A percentile compares a stretch with the other conserved stretches of the same genome.
These are phyloP conservation scores for Rhinoderma darwinii DNA, from an alignment of 2,113 vertebrate genomes.

Conservation along the genomic window DNA sequence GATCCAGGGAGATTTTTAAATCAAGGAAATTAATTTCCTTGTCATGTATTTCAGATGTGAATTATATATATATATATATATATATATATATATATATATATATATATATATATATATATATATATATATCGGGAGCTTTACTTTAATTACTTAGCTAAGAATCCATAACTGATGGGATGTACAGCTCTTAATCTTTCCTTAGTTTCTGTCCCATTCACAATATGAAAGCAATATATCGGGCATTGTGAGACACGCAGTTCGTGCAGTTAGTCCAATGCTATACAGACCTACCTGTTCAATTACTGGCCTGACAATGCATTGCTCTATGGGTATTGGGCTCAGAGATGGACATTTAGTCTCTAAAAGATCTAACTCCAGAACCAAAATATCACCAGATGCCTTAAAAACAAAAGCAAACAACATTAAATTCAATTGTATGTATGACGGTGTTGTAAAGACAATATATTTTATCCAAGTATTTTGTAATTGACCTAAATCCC, in stretches of 20 bases:
- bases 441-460: background rate
- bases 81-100: background rate
- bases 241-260: background rate
- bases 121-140: background rate
- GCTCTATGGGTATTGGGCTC: slow-evolving; percentile 76
- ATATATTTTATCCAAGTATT: background rate
- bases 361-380: slow-evolving; percentile 83
- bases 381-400: slow-evolving; percentile 65
- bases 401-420: slow-evolving; percentile 62
- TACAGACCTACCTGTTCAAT: slow-evolving; percentile 76
- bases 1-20: too few relatives aligned
- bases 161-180: background rate
- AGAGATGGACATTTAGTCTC: slow-evolving; percentile 84
- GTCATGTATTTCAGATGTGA: too few relatives aligned
- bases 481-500: background rate
- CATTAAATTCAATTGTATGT: background rate
- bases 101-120: background rate
- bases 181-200: background rate
- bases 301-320: slow-evolving; percentile 81
- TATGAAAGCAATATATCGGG: too few relatives aligned
- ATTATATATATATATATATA: background rate
- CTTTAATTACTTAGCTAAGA: too few relatives aligned
- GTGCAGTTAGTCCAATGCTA: background rate
- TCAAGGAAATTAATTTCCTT: too few relatives aligned
- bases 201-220: background rate